phyloP scores from a whole-genome alignment of 2,797 vertebrate genomes.

The Myotis pilosus region DNA sequence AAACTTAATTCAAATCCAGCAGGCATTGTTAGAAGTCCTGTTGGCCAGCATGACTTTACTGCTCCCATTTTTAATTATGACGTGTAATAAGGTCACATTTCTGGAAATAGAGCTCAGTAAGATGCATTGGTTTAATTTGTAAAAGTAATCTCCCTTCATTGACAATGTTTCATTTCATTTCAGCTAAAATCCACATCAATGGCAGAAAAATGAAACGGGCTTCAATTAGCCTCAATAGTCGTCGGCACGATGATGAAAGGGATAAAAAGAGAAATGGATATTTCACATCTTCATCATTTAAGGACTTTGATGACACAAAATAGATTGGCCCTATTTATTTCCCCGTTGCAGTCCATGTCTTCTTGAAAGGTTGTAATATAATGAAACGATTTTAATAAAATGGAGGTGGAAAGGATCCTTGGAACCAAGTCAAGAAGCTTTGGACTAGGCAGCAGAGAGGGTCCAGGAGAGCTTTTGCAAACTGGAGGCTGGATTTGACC shows the following conservation, averaged over 20 bases:
- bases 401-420: constrained; percentile 72
- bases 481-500: neutral
- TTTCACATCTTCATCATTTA: constrained; percentile 69
- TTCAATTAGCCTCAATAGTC: constrained; percentile 65
- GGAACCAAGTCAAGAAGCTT: constrained; percentile 77
- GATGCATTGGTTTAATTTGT: constrained; percentile 79
- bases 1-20: constrained; percentile 68
- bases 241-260: constrained; percentile 46
- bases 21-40: constrained; percentile 64
- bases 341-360: constrained; percentile 55
- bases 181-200: constrained; percentile 84
- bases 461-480: neutral
- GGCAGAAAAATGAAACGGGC: constrained; percentile 75
- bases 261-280: constrained; percentile 33
- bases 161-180: constrained; percentile 78
- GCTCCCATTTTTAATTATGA: constrained; percentile 77
- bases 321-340: constrained; percentile 71
- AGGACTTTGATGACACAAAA: constrained; percentile 66
- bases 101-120: constrained; percentile 74
- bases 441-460: constrained; percentile 18
- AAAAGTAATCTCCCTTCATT: constrained; percentile 85
- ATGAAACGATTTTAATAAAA: constrained; percentile 73
- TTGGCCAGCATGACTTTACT: constrained; percentile 61
- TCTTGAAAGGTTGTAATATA: constrained; percentile 72
- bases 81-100: constrained; percentile 74